A percentile compares a stretch with the other conserved stretches of the same genome.
phyloP scores from a whole-genome alignment of 2,113 vertebrate species.

The Ammodytes dubius region DNA sequence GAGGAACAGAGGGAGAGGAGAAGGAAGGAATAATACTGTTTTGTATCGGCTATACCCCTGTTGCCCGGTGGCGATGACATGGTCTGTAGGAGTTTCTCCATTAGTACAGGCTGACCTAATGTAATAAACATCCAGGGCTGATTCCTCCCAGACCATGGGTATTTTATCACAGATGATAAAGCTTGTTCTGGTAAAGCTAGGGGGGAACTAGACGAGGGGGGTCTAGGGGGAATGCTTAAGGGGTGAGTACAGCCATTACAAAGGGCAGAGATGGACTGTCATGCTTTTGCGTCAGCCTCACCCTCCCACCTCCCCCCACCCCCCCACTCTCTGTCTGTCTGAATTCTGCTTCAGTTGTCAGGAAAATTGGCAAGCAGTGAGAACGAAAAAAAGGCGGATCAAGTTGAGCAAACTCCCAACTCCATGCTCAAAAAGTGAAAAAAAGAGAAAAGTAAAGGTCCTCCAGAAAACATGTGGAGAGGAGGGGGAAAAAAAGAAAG shows the following conservation, averaged over 20 bases:
- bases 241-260: constrained; percentile 64
- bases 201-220: neutral
- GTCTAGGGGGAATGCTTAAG: constrained; percentile 33
- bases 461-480: constrained; percentile 67
- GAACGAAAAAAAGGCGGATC: constrained; percentile 60
- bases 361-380: constrained; percentile 80
- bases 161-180: constrained; percentile 84
- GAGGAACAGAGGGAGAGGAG: neutral
- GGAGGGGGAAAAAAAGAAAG: constrained; percentile 16
- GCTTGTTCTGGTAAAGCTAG: constrained; percentile 68
- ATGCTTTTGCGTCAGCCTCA: constrained; percentile 68
- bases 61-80: constrained; percentile 75
- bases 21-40: constrained; percentile 55
- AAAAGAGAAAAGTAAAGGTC: constrained; percentile 61
- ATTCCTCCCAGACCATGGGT: constrained; percentile 75
- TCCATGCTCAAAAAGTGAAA: constrained; percentile 54
- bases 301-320: constrained; percentile 34
- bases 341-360: constrained; percentile 83
- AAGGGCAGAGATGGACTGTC: constrained; percentile 71
- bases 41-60: constrained; percentile 55
- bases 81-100: constrained; percentile 78
- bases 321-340: constrained; percentile 52
- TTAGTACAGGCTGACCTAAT: constrained; percentile 80
- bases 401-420: constrained; percentile 76
- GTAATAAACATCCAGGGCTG: constrained; percentile 80